These are phyloP conservation scores for Anguilla obscura DNA, from an alignment of 2,797 vertebrate genomes.

Conservation along the genomic window DNA sequence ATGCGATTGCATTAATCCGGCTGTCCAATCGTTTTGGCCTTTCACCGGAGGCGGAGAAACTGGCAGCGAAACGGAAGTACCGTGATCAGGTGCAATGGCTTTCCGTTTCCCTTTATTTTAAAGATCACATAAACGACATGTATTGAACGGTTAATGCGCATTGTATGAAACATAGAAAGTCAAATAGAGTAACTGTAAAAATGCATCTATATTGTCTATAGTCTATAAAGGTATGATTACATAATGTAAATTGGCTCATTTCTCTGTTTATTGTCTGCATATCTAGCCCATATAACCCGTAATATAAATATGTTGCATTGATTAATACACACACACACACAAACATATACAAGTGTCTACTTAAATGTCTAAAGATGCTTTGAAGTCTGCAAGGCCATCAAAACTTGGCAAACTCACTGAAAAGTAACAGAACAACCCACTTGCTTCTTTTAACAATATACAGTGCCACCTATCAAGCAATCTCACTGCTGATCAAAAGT, in stretches of 20 bases:
- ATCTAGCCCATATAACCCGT: not conserved
- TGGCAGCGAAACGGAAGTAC: not conserved
- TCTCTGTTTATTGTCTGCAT: not conserved
- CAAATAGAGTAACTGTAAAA: not conserved
- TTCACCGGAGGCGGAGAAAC: not conserved
- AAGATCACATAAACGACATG: not conserved
- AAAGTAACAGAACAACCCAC: not conserved
- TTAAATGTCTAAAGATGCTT: not conserved
- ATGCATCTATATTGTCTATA: not conserved
- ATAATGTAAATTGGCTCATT: not conserved
- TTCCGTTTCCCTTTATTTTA: not conserved
- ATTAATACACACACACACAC: not conserved
- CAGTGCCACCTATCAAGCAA: not conserved
- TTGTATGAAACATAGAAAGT: not conserved
- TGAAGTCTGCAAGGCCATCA: not conserved
- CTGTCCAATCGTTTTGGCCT: not conserved
- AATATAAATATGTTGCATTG: not conserved
- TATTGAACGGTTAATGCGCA: not conserved
- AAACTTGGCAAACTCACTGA: not conserved
- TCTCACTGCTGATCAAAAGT: not conserved
- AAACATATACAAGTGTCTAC: not conserved
- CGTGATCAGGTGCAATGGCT: not conserved
- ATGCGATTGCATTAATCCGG: slow-evolving; percentile 7
- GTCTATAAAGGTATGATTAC: not conserved
- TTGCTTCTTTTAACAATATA: not conserved